Evolutionary conservation across 2,113 vertebrate genomes (phyloP).

Genomic region (Alethe castanea): DNA sequence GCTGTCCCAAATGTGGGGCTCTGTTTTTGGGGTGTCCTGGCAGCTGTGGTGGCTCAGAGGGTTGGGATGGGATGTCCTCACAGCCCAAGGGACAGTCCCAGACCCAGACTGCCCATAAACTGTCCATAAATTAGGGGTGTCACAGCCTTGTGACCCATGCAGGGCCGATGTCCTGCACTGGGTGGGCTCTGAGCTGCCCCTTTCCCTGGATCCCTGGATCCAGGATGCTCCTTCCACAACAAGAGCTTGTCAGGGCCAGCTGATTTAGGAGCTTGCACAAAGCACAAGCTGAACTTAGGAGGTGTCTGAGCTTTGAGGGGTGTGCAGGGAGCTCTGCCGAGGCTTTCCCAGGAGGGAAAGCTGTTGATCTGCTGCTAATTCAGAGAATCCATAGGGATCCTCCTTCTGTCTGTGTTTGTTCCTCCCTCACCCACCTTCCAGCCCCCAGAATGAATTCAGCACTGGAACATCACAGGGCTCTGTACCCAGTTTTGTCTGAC

Average conservation of each 20-base stretch:
- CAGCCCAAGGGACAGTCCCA: background rate
- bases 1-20: background rate
- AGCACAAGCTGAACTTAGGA: background rate
- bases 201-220: background rate
- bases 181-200: background rate
- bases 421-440: constrained; percentile 1
- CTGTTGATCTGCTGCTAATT: background rate
- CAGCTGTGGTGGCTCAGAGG: background rate
- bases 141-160: background rate
- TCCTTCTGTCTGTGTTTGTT: background rate
- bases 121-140: background rate
- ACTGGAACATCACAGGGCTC: background rate
- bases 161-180: rapidly evolving
- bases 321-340: background rate
- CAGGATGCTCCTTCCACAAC: background rate
- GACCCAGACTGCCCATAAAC: no score
- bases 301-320: background rate
- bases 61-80: rapidly evolving
- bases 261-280: background rate
- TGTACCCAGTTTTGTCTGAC: constrained; percentile 30
- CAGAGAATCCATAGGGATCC: background rate
- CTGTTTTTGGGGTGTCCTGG: background rate
- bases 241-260: background rate
- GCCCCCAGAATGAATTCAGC: background rate
- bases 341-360: background rate